Evolutionary conservation across 2,113 vertebrate species (phyloP).

Genomic region (Puffinus mauretanicus): DNA sequence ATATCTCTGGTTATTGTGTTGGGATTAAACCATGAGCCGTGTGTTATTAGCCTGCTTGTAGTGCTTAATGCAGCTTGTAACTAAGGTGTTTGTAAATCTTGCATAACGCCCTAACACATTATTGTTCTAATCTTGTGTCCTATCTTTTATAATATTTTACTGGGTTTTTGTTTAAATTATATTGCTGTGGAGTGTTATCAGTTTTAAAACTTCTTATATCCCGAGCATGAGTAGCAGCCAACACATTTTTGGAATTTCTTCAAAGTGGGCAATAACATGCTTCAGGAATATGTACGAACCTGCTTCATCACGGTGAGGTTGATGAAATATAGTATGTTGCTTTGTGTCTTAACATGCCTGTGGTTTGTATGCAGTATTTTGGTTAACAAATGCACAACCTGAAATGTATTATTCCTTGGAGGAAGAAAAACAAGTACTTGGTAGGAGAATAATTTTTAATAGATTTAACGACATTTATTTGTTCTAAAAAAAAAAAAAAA

Average conservation of each 20-base stretch:
- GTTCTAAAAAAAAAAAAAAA: not conserved
- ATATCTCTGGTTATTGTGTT: not conserved
- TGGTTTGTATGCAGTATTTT: not conserved
- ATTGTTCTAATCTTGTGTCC: not conserved
- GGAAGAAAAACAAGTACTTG: not conserved
- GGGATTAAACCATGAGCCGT: not conserved
- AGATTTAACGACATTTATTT: not conserved
- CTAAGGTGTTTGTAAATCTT: not conserved
- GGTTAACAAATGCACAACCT: not conserved
- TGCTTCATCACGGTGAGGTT: not conserved
- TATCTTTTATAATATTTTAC: not conserved
- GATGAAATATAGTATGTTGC: not conserved
- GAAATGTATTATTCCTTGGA: not conserved
- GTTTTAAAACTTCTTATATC: not conserved
- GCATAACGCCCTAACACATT: not conserved
- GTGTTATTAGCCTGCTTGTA: not conserved
- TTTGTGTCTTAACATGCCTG: constrained; percentile 25
- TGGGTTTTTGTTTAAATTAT: not conserved
- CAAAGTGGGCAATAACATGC: not conserved
- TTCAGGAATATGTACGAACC: not conserved
- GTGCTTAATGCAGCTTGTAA: not conserved
- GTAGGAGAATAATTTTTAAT: not conserved
- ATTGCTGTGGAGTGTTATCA: not conserved
- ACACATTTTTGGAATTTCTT: not conserved
- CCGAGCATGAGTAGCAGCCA: not conserved